Evolutionary conservation across 2,888 invertebrate species (phyloP), one percentile per base, ranked within the genome.

Genomic region (Diabrotica balteata): DNA sequence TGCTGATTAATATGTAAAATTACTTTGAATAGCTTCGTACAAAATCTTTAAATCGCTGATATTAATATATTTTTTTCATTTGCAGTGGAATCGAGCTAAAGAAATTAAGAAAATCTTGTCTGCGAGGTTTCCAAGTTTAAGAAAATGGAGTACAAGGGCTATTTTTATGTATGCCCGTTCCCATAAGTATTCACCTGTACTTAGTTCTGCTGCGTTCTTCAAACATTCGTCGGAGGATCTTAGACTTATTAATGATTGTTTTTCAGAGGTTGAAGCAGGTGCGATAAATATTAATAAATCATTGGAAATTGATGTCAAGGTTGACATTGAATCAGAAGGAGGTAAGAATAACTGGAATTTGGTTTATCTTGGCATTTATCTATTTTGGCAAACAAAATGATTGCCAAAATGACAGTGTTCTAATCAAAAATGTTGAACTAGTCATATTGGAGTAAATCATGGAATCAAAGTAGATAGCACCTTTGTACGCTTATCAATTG

Each of bases 11-110:
- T 17, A 17, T 17, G 17, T 17, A 17, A 17, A 17, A 17, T 1
- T 17, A 2, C 17, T 17, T 17, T 17, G 17, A 17, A 17, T 17
- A 17, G 17, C 17, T 2, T 17, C 17, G 17, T 17, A 17, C 1
- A 17, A 17, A 17, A 17, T 17, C 17, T 17, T 17, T 1, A 2
- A 17, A 17, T 17, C 17, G 2, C 17, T 17, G 32, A 32, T 32
- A 32, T 32, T 32, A 32, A 32, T 32, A 32, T 5, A 32, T 32
- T 32, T 32, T 67, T 51, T 60, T 63, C 52, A 53, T 63, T 76
- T 84, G 59, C 76, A 88, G 86, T 88, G 89, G 87, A 85, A 84
- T 74, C 81, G 89, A 75, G 88, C 89, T 4, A 86, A 85, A 74
- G 78, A 80, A 54, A 84, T 88, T 42, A 79, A 77, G 73, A 76